Conservation (phyloP, 2,113 vertebrate genomes). For the Falcunculus frontatus region DNA sequence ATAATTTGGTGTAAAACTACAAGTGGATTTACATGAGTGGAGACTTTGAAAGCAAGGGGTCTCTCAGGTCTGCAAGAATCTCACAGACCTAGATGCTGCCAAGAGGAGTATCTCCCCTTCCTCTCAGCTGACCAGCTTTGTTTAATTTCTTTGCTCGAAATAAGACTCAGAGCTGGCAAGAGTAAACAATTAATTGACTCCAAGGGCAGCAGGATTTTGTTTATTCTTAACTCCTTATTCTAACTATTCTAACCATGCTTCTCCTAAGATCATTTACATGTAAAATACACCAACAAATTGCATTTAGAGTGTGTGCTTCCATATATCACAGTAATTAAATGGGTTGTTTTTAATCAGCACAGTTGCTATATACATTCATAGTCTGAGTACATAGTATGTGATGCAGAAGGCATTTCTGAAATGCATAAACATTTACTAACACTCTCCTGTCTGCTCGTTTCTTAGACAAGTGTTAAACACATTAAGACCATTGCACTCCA, state of each 20-base stretch:
- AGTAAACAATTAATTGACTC: background rate
- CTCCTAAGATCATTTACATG: background rate
- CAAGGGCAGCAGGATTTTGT: background rate
- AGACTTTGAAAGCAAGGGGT: background rate
- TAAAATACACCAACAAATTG: background rate
- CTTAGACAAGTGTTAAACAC: conserved; percentile 27
- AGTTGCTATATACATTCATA: conserved; percentile 36
- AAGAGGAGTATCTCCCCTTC: background rate
- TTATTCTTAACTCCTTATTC: background rate
- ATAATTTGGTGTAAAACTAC: background rate
- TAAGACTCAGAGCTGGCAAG: background rate
- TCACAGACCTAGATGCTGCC: background rate
- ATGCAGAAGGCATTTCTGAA: conserved; percentile 67
- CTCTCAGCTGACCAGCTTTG: background rate
- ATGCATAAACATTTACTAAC: conserved; percentile 66
- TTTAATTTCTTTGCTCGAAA: background rate
- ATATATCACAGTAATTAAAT: background rate
- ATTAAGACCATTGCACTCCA: background rate
- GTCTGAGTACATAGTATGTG: conserved; percentile 22
- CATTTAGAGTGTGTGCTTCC: background rate
- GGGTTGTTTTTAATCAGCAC: conserved; percentile 17
- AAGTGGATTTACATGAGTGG: background rate
- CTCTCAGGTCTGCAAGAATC: background rate
- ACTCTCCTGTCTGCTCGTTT: conserved; percentile 42
- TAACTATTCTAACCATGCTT: background rate